Evolutionary conservation across 2,113 vertebrate species (phyloP).

Genomic region (Pimephales promelas): DNA sequence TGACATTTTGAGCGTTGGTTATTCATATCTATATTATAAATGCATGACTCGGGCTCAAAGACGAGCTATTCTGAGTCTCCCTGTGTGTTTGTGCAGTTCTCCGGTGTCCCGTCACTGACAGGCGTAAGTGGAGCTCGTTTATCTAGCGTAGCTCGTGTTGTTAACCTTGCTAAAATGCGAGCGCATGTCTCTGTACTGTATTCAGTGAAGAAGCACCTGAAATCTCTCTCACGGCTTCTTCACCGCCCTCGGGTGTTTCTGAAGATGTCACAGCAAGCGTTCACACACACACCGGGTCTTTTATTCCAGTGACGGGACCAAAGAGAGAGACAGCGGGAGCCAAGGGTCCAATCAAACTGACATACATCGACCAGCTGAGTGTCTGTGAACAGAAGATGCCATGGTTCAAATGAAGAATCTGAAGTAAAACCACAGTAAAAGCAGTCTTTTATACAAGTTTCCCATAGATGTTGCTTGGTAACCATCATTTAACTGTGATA

Average conservation of each 20-base stretch:
- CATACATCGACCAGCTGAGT: too few species aligned
- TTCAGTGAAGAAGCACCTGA: too few species aligned
- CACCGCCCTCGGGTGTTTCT: background rate
- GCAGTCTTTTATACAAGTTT: too few species aligned
- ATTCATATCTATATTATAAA: too few species aligned
- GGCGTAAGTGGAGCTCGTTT: conserved; percentile 43
- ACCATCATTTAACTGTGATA: too few species aligned
- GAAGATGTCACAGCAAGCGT: background rate
- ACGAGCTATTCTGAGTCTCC: background rate
- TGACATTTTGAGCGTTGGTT: too few species aligned
- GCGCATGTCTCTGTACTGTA: background rate
- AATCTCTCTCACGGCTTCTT: background rate
- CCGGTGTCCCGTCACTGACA: conserved; percentile 42
- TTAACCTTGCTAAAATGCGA: conserved; percentile 40
- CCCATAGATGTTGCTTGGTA: too few species aligned
- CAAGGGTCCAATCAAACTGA: too few species aligned
- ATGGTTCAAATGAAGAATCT: background rate
- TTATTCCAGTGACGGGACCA: background rate
- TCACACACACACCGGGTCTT: background rate
- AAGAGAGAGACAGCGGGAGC: too few species aligned
- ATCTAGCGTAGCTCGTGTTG: conserved; percentile 33
- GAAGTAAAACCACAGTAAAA: background rate
- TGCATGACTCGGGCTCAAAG: too few species aligned
- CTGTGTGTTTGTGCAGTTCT: background rate
- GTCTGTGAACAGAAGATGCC: too few species aligned